Base-by-base conservation (phyloP, 1,140 invertebrate genomes). In the Aphaenogaster floridana region DNA sequence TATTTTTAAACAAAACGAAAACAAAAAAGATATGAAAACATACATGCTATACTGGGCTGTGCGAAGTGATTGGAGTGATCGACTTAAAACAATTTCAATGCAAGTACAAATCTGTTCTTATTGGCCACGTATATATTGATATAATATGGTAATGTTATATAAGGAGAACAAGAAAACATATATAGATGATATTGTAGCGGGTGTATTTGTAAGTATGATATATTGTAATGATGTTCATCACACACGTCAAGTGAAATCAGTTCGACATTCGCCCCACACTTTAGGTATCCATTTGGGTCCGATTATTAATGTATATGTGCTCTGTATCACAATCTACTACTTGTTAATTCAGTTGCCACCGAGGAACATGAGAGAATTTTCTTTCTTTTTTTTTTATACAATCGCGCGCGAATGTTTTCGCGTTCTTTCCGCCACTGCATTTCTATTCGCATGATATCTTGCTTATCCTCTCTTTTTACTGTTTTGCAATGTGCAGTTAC, bases 101-200 rank as follows among this genome's bases (percentile, higher is more conserved):
- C 95, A 95, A 95, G 95, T 95, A 95, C 95, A 95, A 95, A 95
- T 95, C 94, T 95, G 94, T 95, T 95, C 94, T 95, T 95, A 95
- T 95, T 95, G 95, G 94, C 94, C 94, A 95, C 95, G 93, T 95
- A 95, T 95, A 95, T 95, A 95, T 95, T 94, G 93, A 94, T 93
- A 94, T 93, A 94, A 95, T 94, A 84, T 71, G 91, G 94, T 95
- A 95, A 94, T 95, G 91, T 94, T 94, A 94, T 93, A 91, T 95
- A 94, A 95, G 94, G 13, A 91, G 87, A 92, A 93, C 69, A 74
- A 84, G 80, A 61, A 71, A 81, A 81, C 69, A 74, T 50, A 68
- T 68, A 69, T 95, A 95, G 93, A 92, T 94, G 90, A 95, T 94
- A 95, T 94, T 93, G 91, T 94, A 94, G 93, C 92, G 89, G 93